Conservation (phyloP, 2,888 invertebrate species). For the Protodeltote pygarga region DNA sequence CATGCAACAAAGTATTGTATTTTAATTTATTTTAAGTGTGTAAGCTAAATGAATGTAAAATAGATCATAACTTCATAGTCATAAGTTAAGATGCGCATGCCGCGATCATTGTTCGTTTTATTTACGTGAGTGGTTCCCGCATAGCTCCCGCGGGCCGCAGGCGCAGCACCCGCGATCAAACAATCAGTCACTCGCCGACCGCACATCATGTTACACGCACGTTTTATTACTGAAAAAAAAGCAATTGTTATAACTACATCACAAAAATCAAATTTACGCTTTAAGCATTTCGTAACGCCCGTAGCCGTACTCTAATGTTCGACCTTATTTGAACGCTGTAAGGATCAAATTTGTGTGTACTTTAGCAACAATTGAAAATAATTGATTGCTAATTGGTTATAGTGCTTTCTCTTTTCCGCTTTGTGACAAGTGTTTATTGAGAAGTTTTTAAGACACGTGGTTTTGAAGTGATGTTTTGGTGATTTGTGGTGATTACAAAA, state of each 20-base stretch:
- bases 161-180: conserved; percentile 41
- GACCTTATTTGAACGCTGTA: conserved; percentile 38
- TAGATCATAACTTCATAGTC: conserved; percentile 21
- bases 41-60: no score
- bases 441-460: conserved; percentile 17
- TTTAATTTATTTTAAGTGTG: no score
- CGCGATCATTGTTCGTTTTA: conserved; percentile 45
- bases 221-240: conserved; percentile 39
- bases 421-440: conserved; percentile 31
- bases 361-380: conserved; percentile 36
- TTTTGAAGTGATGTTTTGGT: conserved; percentile 46
- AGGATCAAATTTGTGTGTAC: conserved; percentile 38
- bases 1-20: no score
- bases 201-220: conserved; percentile 51
- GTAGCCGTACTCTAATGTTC: conserved; percentile 10
- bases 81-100: conserved; percentile 36
- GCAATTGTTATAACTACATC: conserved; percentile 36
- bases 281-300: conserved; percentile 33
- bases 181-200: conserved; percentile 52
- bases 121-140: conserved; percentile 49
- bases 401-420: conserved; percentile 49
- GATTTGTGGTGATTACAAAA: conserved; percentile 56
- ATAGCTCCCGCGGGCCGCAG: conserved; percentile 49
- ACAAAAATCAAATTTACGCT: conserved; percentile 38
- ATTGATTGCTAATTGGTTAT: conserved; percentile 45